phyloP scores from a whole-genome alignment of 2,888 invertebrate species.

The Epirrita christyi region DNA sequence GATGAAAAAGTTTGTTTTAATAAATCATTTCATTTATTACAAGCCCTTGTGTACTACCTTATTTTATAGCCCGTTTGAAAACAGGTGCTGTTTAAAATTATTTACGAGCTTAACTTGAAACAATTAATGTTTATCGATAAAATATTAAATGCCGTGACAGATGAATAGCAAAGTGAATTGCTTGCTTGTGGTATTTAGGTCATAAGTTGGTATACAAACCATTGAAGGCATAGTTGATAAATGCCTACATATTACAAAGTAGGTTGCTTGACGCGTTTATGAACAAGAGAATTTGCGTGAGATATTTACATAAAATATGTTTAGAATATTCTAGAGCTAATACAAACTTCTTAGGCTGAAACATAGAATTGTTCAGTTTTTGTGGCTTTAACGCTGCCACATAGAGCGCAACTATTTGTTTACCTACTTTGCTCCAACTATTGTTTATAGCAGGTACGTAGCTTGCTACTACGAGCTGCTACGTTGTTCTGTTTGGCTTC shows the following conservation, averaged over 20 bases:
- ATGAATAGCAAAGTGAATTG: not conserved
- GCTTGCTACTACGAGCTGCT: not conserved
- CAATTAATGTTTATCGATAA: conserved; percentile 23
- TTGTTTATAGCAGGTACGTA: not conserved
- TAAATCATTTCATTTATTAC: conserved; percentile 69
- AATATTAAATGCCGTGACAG: conserved; percentile 9
- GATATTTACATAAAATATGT: not conserved
- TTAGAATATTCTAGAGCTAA: not conserved
- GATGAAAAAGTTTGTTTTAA: conserved; percentile 69
- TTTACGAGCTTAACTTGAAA: conserved; percentile 31
- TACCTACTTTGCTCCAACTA: conserved; percentile 7
- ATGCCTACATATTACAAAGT: not conserved
- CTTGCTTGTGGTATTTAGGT: not conserved
- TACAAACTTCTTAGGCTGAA: not conserved
- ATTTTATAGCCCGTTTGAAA: conserved; percentile 45
- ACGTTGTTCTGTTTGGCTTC: not conserved
- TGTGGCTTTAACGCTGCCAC: not conserved
- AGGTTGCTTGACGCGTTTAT: not conserved
- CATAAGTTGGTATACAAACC: not conserved
- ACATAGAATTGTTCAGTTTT: conserved; percentile 2
- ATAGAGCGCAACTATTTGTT: not conserved
- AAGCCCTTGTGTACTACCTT: conserved; percentile 47
- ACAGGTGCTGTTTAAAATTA: conserved; percentile 43
- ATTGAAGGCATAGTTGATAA: not conserved
- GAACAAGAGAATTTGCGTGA: not conserved